These are phyloP conservation scores for Drosophila hydei DNA, from an alignment of 1,140 invertebrate species.

Conservation along the genomic window DNA sequence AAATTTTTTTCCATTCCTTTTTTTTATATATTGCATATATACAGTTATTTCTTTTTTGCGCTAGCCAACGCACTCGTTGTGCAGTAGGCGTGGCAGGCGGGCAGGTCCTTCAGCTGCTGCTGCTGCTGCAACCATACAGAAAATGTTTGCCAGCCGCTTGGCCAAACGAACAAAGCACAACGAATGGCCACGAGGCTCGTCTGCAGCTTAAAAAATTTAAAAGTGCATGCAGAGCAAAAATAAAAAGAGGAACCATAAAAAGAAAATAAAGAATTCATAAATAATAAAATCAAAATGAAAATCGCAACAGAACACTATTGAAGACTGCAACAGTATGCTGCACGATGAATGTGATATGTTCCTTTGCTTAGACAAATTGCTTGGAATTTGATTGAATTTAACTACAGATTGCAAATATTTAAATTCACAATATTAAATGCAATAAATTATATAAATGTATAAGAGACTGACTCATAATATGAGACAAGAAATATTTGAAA, in stretches of 20 bases:
- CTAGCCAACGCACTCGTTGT: conserved; percentile 29
- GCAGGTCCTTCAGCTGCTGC: conserved; percentile 16
- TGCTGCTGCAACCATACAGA: conserved; percentile 12
- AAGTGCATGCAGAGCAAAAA: background rate
- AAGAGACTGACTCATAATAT: too few relatives aligned
- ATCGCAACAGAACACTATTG: conserved; percentile 16
- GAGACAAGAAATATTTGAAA: too few relatives aligned
- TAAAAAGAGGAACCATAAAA: conserved; percentile 5
- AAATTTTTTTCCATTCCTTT: conserved; percentile 32
- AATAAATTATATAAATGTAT: too few relatives aligned
- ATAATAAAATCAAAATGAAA: conserved; percentile 46
- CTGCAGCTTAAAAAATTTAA: conserved; percentile 51
- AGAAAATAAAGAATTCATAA: conserved; percentile 57
- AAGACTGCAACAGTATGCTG: background rate
- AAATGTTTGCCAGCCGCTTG: conserved; percentile 38
- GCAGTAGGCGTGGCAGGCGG: conserved; percentile 38
- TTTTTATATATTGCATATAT: conserved; percentile 1
- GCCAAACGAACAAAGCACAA: conserved; percentile 25
- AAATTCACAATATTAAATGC: too few relatives aligned
- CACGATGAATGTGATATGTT: background rate
- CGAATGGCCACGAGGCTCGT: conserved; percentile 26
- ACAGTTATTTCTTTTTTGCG: conserved; percentile 17
- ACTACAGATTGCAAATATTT: background rate
- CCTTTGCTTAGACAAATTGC: background rate
- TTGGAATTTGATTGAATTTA: too few relatives aligned